A percentile compares a stretch with the other conserved stretches of the same genome.
phyloP scores from a whole-genome alignment of 2,888 invertebrate species.

The Brachynemurus nebulosus region DNA sequence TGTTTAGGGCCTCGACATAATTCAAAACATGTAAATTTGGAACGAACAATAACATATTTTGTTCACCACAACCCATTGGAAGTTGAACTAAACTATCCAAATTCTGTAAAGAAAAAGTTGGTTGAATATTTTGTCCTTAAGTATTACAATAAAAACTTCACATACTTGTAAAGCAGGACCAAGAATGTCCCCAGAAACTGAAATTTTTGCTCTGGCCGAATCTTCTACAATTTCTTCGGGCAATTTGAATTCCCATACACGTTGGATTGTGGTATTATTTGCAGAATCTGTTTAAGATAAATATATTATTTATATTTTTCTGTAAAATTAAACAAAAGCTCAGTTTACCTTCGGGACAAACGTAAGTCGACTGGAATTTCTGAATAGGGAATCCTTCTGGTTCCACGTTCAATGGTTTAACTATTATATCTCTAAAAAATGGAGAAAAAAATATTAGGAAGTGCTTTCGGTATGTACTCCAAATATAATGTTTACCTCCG shows the following conservation, averaged over 20 bases:
- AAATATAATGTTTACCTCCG: too few species aligned
- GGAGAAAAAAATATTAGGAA: too few species aligned
- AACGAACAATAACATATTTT: conserved; percentile 64
- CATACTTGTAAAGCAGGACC: conserved; percentile 40
- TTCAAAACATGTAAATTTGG: conserved; percentile 56
- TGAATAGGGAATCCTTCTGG: conserved; percentile 58
- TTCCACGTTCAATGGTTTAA: conserved; percentile 46
- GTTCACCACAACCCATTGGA: conserved; percentile 70
- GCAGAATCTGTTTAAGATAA: neutral
- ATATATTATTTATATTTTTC: too few species aligned
- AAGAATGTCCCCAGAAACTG: conserved; percentile 46
- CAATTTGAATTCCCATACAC: conserved; percentile 32
- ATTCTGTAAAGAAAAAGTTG: too few species aligned
- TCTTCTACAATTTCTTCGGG: conserved; percentile 42
- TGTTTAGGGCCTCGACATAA: conserved; percentile 40
- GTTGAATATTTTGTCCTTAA: too few species aligned
- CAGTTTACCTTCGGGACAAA: conserved; percentile 52
- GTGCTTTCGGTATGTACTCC: too few species aligned
- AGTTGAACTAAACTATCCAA: conserved; percentile 49
- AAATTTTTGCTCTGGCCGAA: conserved; percentile 47
- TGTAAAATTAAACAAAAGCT: too few species aligned
- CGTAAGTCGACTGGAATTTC: conserved; percentile 47
- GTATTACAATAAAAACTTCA: too few species aligned
- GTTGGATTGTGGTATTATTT: conserved; percentile 1
- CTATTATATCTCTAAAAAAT: conserved; percentile 45